Conservation (phyloP, 2,888 invertebrate species). For the Meiosimyza decipiens region DNA sequence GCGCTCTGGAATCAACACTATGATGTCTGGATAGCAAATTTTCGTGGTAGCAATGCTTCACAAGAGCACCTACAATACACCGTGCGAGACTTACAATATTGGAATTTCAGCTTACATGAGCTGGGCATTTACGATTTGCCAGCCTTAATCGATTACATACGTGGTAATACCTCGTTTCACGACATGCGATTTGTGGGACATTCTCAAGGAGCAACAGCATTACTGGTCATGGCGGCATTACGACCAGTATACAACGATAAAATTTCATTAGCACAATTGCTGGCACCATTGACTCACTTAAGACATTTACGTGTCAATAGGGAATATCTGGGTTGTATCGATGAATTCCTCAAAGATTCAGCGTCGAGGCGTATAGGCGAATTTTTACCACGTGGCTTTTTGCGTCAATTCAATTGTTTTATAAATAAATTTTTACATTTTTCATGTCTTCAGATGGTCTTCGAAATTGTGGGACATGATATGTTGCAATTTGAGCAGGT, state of each 20-base stretch:
- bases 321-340: background rate
- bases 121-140: slow-evolving; percentile 76
- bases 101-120: slow-evolving; percentile 68
- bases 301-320: background rate
- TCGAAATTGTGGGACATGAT: slow-evolving; percentile 63
- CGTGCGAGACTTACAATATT: background rate
- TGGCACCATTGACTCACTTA: slow-evolving; percentile 76
- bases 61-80: slow-evolving; percentile 67
- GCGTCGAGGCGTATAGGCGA: background rate
- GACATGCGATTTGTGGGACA: slow-evolving; percentile 73
- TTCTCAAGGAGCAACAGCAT: slow-evolving; percentile 78
- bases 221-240: slow-evolving; percentile 75
- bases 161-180: slow-evolving; percentile 66
- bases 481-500: slow-evolving; percentile 61
- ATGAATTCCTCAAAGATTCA: slow-evolving; percentile 32
- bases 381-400: slow-evolving; percentile 7
- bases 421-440: slow-evolving; percentile 26
- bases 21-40: slow-evolving; percentile 72
- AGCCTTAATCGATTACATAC: slow-evolving; percentile 71
- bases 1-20: slow-evolving; percentile 48
- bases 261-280: slow-evolving; percentile 74
- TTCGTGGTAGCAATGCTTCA: slow-evolving; percentile 69
- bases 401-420: background rate
- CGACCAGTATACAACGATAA: slow-evolving; percentile 76
- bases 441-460: slow-evolving; percentile 45